Base-by-base conservation (phyloP, 2,113 vertebrate species). In the Myrmecophaga tridactyla region DNA sequence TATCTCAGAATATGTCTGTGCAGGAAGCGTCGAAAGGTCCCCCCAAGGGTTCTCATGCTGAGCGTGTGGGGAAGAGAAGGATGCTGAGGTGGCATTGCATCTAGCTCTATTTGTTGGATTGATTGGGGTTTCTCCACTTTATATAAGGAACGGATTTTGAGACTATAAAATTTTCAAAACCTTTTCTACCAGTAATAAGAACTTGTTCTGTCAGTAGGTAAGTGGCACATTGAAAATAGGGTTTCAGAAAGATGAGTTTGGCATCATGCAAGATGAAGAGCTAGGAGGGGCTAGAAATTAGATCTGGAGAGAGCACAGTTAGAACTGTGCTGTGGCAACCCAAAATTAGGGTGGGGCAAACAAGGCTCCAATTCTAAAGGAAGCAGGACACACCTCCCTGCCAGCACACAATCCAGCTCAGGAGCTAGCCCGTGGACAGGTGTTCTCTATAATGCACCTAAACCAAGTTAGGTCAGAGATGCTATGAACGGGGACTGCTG, bases 341-440 rank as follows among this genome's bases (percentile, higher is more conserved):
- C 13, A 31, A 9, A 10, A 65, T 2, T 18, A 36, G 46, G 13
- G 51, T 21, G 43, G 53, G 13, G 58, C 0, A 3, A 70, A 53
- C 18, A 60, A 31, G 8, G 75, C 6, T 70, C 36, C 21, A 31
- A 12, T 81, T 62, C 34, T 15, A 51, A 1, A 83, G 58, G 36
- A 88, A 78, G 53, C 2, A 6, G 70, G 46, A 81, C 7, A 36
- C 2, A 3, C 20, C 62, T 83, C 23, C 27, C 21, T 36, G 77
- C n/a, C 1, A 43, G 53, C 18, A 13, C 1, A 0, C 1, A 60
- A 31, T 6, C 48, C 1, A 39, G 13, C 51, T 53, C 17, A 18
- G 23, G 27, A 76, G 53, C 56, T 82, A 39, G 56, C 17, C 23
- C 0, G 0, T 0, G 31, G 1, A 39, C 2, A 1, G n/a, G 27